phyloP scores from a whole-genome alignment of 2,113 vertebrate genomes.

The Poeciliopsis retropinna region DNA sequence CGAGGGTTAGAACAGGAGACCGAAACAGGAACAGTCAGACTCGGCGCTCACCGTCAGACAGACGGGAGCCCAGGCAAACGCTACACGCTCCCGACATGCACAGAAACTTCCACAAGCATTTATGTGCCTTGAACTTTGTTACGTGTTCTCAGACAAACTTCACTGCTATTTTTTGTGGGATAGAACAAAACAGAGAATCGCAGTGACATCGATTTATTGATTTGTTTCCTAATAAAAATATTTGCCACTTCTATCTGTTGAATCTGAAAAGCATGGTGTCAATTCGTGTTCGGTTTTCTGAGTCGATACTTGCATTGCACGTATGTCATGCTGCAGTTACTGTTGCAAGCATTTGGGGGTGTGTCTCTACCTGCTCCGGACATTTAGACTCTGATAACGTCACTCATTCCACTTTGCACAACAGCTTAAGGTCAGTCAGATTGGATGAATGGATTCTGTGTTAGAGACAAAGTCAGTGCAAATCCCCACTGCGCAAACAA shows the following conservation, averaged over 20 bases:
- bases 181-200: background rate
- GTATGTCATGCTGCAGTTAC: background rate
- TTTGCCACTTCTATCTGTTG: background rate
- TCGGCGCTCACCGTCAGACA: constrained; percentile 54
- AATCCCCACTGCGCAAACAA: too few species aligned
- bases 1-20: constrained; percentile 21
- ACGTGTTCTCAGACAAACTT: background rate
- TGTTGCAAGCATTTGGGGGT: background rate
- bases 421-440: background rate
- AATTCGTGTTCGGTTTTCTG: background rate
- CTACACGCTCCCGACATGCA: constrained; percentile 24
- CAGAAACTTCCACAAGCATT: constrained; percentile 1
- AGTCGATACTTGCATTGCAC: background rate
- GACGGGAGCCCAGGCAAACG: constrained; percentile 52
- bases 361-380: background rate
- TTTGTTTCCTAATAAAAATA: background rate
- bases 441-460: background rate
- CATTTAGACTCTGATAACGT: background rate
- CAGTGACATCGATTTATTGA: background rate
- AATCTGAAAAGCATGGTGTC: background rate
- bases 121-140: background rate
- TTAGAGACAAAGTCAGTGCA: too few species aligned
- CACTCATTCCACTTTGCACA: background rate
- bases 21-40: constrained; percentile 57
- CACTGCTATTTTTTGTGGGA: background rate